Conservation (phyloP, 1,140 invertebrate genomes). For the Drosophila athabasca region DNA sequence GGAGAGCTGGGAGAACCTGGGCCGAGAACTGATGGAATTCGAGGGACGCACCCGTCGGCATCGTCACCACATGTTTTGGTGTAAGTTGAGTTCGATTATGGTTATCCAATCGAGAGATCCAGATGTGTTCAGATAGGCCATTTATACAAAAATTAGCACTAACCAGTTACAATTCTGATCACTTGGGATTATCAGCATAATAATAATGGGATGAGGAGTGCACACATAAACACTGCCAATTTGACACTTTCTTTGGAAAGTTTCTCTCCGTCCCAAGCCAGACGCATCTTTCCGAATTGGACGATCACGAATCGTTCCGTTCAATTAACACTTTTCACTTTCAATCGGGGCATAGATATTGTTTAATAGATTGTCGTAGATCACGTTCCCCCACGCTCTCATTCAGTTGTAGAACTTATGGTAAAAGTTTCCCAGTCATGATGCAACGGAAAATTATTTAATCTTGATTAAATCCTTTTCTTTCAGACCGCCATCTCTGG, state of each 20-base stretch:
- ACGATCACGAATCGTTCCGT: slow-evolving; percentile 56
- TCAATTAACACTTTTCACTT: slow-evolving; percentile 83
- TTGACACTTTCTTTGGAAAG: slow-evolving; percentile 73
- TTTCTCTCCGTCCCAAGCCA: slow-evolving; percentile 37
- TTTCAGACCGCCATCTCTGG: slow-evolving; percentile 67
- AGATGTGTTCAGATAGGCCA: slow-evolving; percentile 2
- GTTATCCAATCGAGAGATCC: slow-evolving; percentile 12
- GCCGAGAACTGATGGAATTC: slow-evolving; percentile 57
- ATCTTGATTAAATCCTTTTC: neutral
- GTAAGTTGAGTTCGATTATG: slow-evolving; percentile 3
- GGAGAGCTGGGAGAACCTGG: slow-evolving; percentile 37
- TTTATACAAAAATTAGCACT: slow-evolving; percentile 44
- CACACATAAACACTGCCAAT: slow-evolving; percentile 24
- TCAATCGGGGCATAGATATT: slow-evolving; percentile 57
- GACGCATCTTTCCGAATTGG: slow-evolving; percentile 51
- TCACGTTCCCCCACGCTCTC: neutral
- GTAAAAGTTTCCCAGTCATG: neutral
- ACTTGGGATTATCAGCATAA: slow-evolving; percentile 17
- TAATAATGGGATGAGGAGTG: slow-evolving; percentile 14
- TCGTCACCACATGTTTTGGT: slow-evolving; percentile 62
- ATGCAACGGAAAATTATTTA: slow-evolving; percentile 40
- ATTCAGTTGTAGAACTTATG: slow-evolving; percentile 36
- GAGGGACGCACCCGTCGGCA: slow-evolving; percentile 75
- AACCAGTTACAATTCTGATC: slow-evolving; percentile 53
- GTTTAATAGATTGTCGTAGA: slow-evolving; percentile 57